These are phyloP conservation scores for Siderastrea siderea DNA, from an alignment of 92 coral and sea anemone species.

Conservation along the genomic window DNA sequence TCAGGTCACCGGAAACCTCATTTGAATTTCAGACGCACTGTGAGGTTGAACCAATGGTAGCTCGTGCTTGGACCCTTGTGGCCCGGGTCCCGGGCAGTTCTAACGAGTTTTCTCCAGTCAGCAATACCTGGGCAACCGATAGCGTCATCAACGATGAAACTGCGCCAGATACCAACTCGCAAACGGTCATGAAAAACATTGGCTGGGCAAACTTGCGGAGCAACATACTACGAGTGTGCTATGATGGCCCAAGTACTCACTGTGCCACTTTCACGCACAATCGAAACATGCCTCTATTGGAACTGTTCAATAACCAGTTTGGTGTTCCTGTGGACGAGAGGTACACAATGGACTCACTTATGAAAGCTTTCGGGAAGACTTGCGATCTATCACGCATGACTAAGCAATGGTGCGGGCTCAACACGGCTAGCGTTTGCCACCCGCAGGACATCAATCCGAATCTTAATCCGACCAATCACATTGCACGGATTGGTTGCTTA, in stretches of 20 bases:
- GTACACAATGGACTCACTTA: slow-evolving; percentile 73
- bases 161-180: slow-evolving; percentile 73
- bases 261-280: slow-evolving; percentile 91
- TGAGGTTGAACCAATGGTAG: slow-evolving; percentile 89
- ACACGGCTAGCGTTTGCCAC: slow-evolving; percentile 88
- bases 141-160: slow-evolving; percentile 77
- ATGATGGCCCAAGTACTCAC: slow-evolving; percentile 80
- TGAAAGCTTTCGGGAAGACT: slow-evolving; percentile 79
- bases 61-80: slow-evolving; percentile 93
- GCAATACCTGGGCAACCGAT: slow-evolving; percentile 92
- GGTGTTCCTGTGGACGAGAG: slow-evolving; percentile 86
- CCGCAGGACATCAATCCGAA: slow-evolving; percentile 94
- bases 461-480: slow-evolving; percentile 92
- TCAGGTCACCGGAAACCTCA: slow-evolving; percentile 10
- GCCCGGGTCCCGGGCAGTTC: slow-evolving; percentile 87
- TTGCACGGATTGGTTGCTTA: slow-evolving; percentile 91
- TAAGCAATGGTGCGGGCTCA: slow-evolving; percentile 92
- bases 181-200: slow-evolving; percentile 83
- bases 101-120: slow-evolving; percentile 93
- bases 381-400: slow-evolving; percentile 80
- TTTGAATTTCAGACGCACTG: slow-evolving; percentile 86
- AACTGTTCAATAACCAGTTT: slow-evolving; percentile 90
- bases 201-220: slow-evolving; percentile 90
- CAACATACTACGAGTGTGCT: slow-evolving; percentile 80
- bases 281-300: slow-evolving; percentile 78